These are phyloP conservation scores for Cephalotes varians DNA, from an alignment of 2,888 invertebrate genomes.

Conservation along the genomic window DNA sequence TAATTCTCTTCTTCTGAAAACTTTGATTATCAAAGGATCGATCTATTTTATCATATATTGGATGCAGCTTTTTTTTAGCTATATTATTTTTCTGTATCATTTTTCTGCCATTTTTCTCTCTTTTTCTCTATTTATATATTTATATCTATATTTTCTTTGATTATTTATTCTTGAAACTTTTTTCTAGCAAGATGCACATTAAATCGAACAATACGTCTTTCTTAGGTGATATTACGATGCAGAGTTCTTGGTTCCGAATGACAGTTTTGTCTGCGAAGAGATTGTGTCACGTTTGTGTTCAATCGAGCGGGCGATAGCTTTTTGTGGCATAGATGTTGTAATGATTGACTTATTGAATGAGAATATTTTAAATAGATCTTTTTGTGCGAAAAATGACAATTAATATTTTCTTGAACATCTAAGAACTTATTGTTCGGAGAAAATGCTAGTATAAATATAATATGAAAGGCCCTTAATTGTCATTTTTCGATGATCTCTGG, in stretches of 20 bases:
- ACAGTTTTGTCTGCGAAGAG: neutral
- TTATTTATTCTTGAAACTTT: neutral
- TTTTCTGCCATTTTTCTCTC: neutral
- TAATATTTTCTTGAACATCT: too few species aligned
- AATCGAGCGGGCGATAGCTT: neutral
- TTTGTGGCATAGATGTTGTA: conserved; percentile 7
- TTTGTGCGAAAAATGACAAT: neutral
- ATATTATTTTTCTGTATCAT: neutral
- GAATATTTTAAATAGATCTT: neutral
- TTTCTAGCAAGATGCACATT: neutral
- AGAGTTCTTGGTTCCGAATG: neutral
- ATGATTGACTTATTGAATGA: conserved; percentile 25
- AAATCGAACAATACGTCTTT: conserved; percentile 20
- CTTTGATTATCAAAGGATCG: neutral
- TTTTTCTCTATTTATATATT: neutral
- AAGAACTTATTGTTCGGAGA: too few species aligned
- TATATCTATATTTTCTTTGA: neutral
- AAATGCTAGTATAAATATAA: too few species aligned
- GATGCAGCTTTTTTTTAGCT: neutral
- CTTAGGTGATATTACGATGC: neutral
- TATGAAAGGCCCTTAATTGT: too few species aligned
- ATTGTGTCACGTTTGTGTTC: neutral
- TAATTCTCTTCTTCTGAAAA: neutral
- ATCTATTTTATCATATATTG: neutral
- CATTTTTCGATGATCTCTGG: neutral